A percentile compares a stretch with the other conserved stretches of the same genome.
phyloP scores from a whole-genome alignment of 2,113 vertebrate genomes.

The Panurus biarmicus region DNA sequence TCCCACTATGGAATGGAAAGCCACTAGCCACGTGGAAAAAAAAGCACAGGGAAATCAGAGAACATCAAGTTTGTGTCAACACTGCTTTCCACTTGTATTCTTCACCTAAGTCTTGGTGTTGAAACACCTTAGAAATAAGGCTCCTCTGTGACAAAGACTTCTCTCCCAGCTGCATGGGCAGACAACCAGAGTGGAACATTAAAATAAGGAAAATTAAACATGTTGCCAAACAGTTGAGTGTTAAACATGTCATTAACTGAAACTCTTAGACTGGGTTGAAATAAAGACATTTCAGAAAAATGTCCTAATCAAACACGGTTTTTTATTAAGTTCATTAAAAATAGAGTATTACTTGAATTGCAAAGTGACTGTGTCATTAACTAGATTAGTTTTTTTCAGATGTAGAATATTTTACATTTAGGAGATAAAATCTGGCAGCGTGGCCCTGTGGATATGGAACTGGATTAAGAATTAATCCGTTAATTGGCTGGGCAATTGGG shows the following conservation, averaged over 20 bases:
- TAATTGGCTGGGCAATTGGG: conserved; percentile 42
- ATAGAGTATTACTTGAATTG: not conserved
- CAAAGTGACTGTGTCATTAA: not conserved
- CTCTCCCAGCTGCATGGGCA: not conserved
- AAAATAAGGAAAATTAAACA: conserved; percentile 19
- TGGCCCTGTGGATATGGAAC: not conserved
- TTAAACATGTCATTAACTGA: conserved; percentile 3
- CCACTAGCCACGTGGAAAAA: conserved; percentile 41
- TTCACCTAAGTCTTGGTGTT: conserved; percentile 24
- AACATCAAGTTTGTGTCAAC: conserved; percentile 21
- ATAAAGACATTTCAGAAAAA: not conserved
- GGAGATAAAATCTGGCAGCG: conserved; percentile 23
- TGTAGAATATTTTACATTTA: conserved; percentile 32
- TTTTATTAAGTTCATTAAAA: conserved; percentile 21
- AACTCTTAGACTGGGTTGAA: not conserved
- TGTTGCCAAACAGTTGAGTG: not conserved
- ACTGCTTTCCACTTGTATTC: conserved; percentile 1
- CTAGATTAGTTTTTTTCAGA: conserved; percentile 25
- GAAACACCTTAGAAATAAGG: conserved; percentile 17
- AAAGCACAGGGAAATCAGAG: not conserved
- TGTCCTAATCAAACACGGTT: not conserved
- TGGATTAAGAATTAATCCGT: conserved; percentile 10
- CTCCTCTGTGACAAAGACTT: not conserved
- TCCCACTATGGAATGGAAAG: conserved; percentile 59
- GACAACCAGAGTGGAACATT: not conserved